Conservation (phyloP, 2,113 vertebrate genomes). For the Amphiprion ocellaris region DNA sequence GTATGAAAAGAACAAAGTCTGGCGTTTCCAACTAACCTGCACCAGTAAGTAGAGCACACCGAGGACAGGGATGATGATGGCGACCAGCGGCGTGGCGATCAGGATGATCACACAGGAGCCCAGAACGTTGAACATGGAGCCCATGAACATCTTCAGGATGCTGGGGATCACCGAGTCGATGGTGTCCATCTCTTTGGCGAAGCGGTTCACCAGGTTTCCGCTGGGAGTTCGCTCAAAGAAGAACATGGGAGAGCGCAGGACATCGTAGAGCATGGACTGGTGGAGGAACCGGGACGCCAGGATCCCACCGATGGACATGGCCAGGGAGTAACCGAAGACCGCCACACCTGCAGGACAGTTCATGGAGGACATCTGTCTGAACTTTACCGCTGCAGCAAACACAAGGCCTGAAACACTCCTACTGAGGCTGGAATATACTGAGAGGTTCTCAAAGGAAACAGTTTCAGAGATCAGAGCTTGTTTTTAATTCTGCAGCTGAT, state of each 20-base stretch:
- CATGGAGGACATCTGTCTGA: background rate
- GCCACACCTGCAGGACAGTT: conserved; percentile 85
- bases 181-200: conserved; percentile 96
- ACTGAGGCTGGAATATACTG: too few species aligned
- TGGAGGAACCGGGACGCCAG: conserved; percentile 92
- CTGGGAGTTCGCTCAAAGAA: conserved; percentile 98
- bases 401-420: too few species aligned
- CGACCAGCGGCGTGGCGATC: conserved; percentile 90
- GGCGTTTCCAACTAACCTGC: conserved; percentile 84
- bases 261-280: conserved; percentile 88
- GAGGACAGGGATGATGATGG: conserved; percentile 90
- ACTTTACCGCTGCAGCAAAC: too few species aligned
- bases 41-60: conserved; percentile 94
- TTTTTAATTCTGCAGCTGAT: too few species aligned
- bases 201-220: conserved; percentile 96
- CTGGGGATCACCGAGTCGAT: conserved; percentile 93
- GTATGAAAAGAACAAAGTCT: background rate
- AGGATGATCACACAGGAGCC: conserved; percentile 91
- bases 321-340: conserved; percentile 92
- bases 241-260: conserved; percentile 93
- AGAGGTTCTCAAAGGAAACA: too few species aligned
- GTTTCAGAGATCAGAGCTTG: too few species aligned
- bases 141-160: conserved; percentile 98
- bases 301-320: conserved; percentile 92
- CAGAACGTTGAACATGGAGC: conserved; percentile 91